A percentile compares a stretch with the other conserved stretches of the same genome.
Evolutionary conservation across 92 coral and sea anemone genomes (phyloP).

Genomic region (Diadumene lineata): DNA sequence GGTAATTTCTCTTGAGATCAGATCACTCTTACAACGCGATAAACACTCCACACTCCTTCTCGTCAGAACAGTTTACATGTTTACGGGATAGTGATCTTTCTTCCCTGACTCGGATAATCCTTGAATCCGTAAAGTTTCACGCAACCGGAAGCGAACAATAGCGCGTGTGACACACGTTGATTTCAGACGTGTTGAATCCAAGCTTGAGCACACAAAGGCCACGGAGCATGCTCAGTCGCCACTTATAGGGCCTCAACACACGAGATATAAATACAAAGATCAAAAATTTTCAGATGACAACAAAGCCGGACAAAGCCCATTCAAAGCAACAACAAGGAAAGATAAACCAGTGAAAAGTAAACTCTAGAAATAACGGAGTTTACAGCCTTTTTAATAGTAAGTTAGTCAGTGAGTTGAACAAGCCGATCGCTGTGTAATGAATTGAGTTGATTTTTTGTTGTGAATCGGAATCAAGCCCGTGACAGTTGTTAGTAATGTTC

Average conservation of each 20-base stretch:
- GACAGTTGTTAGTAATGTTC: slow-evolving; percentile 25
- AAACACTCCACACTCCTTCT: background rate
- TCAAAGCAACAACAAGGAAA: slow-evolving; percentile 50
- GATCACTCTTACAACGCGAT: slow-evolving; percentile 16
- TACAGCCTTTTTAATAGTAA: slow-evolving; percentile 11
- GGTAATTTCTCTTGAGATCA: slow-evolving; percentile 2
- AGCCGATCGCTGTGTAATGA: background rate
- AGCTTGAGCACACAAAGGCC: slow-evolving; percentile 50
- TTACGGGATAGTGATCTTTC: slow-evolving; percentile 26
- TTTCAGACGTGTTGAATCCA: slow-evolving; percentile 58
- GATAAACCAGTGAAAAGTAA: slow-evolving; percentile 7
- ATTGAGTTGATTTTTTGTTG: background rate
- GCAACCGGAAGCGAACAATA: slow-evolving; percentile 70
- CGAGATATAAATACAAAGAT: slow-evolving; percentile 85
- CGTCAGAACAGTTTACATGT: background rate
- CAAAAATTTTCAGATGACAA: slow-evolving; percentile 66
- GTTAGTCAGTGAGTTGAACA: slow-evolving; percentile 2
- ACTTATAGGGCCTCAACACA: slow-evolving; percentile 47
- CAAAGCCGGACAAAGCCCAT: slow-evolving; percentile 94
- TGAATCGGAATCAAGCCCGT: slow-evolving; percentile 6
- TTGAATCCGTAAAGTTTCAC: slow-evolving; percentile 48
- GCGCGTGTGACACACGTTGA: slow-evolving; percentile 79
- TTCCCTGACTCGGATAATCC: slow-evolving; percentile 49
- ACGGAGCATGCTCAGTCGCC: slow-evolving; percentile 67
- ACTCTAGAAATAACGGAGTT: slow-evolving; percentile 5